Evolutionary conservation across 1,140 invertebrate species (phyloP).

Genomic region (Nasonia vitripennis): DNA sequence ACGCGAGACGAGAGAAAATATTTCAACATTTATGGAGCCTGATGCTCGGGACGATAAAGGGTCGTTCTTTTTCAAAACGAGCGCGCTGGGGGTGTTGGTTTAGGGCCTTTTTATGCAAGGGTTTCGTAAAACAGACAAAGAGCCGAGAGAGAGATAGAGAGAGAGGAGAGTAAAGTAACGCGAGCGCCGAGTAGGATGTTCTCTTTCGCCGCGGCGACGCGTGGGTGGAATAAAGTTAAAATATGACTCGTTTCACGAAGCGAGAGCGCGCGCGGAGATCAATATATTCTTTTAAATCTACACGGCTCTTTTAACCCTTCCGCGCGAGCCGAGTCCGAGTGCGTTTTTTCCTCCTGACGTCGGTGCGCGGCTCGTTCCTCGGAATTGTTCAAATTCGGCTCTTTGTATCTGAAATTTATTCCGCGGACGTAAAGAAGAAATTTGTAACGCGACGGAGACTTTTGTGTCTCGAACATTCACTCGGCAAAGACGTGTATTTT

Average conservation of each 20-base stretch:
- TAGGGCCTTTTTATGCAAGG: conserved; percentile 46
- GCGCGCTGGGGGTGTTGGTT: conserved; percentile 26
- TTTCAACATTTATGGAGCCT: neutral
- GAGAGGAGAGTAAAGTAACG: neutral
- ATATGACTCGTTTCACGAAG: neutral
- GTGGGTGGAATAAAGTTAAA: conserved; percentile 40
- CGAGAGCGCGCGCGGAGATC: neutral
- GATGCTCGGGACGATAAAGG: conserved; percentile 25
- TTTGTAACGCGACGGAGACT: neutral
- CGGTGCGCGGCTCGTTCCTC: neutral
- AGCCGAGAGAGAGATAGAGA: neutral
- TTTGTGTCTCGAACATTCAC: neutral
- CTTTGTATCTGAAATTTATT: conserved; percentile 29
- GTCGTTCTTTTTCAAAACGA: conserved; percentile 24
- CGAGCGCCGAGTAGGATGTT: conserved; percentile 31
- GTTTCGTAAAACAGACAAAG: conserved; percentile 38
- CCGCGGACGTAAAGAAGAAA: conserved; percentile 20
- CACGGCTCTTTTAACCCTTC: conserved; percentile 3
- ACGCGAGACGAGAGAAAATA: conserved; percentile 3
- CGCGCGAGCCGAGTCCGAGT: neutral
- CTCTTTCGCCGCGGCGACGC: conserved; percentile 16
- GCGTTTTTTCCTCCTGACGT: neutral
- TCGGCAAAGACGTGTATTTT: neutral
- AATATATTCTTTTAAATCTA: conserved; percentile 48
- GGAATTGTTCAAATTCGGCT: conserved; percentile 6